phyloP scores from a whole-genome alignment of 2,113 vertebrate genomes.

The Empidonax alnorum region DNA sequence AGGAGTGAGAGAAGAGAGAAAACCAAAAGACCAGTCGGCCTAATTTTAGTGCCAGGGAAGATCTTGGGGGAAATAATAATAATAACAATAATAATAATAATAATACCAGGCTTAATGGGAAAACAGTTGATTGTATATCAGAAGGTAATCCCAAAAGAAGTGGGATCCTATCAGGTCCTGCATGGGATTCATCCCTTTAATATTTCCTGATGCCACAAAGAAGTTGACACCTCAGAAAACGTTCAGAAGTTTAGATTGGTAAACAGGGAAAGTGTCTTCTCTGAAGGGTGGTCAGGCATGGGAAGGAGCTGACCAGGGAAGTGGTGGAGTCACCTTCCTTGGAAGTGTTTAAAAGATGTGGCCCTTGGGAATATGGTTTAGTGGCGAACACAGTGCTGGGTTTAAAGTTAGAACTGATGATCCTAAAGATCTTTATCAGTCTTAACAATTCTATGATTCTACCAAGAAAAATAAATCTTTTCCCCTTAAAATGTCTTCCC shows the following conservation, averaged over 20 bases:
- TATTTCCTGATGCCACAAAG: not conserved
- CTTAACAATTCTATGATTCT: not conserved
- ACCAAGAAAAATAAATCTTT: not conserved
- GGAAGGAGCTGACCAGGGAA: not conserved
- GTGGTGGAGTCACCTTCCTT: not conserved
- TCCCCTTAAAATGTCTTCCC: not conserved
- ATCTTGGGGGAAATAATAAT: not conserved
- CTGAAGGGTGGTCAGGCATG: not conserved
- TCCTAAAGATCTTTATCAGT: not conserved
- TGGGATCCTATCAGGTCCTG: not conserved
- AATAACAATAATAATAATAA: too few species aligned
- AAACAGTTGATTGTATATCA: rapidly evolving
- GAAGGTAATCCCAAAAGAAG: not conserved
- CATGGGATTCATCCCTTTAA: not conserved
- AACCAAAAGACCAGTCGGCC: not conserved
- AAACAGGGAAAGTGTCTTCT: too few species aligned
- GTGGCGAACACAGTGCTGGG: not conserved
- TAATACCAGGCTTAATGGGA: not conserved
- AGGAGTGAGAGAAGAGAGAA: not conserved
- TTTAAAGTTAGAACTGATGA: not conserved
- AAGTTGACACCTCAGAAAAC: not conserved
- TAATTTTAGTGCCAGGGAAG: not conserved
- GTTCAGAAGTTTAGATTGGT: not conserved
- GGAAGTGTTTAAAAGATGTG: not conserved
- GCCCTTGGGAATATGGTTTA: not conserved